Base-by-base conservation (phyloP, 1,140 invertebrate genomes). In the Drosophila funebris region DNA sequence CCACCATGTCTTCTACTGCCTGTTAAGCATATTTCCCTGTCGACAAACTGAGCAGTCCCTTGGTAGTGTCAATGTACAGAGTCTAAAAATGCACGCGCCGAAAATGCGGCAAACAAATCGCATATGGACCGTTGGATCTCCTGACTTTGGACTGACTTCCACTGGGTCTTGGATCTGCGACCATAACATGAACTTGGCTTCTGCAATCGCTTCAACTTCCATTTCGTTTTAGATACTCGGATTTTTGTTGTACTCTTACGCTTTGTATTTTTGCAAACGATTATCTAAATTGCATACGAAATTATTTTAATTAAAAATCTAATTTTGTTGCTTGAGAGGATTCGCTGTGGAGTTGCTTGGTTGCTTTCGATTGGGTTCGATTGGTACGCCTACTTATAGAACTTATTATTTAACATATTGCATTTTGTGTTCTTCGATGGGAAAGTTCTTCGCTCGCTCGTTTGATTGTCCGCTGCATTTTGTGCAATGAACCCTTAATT, bases 241-340 rank as follows among this genome's bases (percentile, higher is more conserved):
- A 37, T 64, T 71, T 66, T n/a, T n/a, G n/a, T n/a, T n/a, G n/a
- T n/a, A n/a, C n/a, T 43, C 37, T 41, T 37, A 22, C 13, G 20
- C 37, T 43, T 50, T 54, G 27, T 41, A 48, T 64, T 76, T 78
- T 78, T 68, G 82, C 74, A 84, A 89, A 89, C 83, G 90, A 91
- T 91, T 91, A 91, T 91, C 90, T 91, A 91, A 91, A 91, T 91
- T 91, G 90, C 90, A 91, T 91, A 91, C 73, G 73, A 91, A 91
- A 91, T 91, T 91, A 91, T 91, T 91, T 91, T 91, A 91, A 91
- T 91, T 91, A 91, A 91, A 91, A 91, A 91, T 91, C 90, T 90
- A 91, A 91, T 90, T 91, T 52, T 90, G 68, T 63, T 41, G 29
- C 27, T 43, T 18, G 4, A 11, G 16, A 20, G 33, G n/a, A 36